phyloP scores from a whole-genome alignment of 2,888 invertebrate genomes.

The Papilio protenor region DNA sequence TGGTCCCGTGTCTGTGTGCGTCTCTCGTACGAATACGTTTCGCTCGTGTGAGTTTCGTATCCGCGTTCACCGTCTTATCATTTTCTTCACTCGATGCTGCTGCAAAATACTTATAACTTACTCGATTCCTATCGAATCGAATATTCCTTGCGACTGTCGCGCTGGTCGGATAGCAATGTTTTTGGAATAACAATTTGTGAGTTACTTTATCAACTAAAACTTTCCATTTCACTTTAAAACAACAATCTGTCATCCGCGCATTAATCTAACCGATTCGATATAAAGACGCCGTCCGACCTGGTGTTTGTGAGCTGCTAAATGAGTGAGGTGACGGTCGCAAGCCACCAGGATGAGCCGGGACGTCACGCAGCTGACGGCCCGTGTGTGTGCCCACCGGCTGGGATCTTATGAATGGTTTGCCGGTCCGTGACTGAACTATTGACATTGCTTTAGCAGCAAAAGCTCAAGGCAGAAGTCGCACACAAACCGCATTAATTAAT shows the following conservation, averaged over 20 bases:
- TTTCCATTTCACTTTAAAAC: slow-evolving; percentile 10
- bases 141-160: not conserved
- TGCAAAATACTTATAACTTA: slow-evolving; percentile 63
- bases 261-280: not conserved
- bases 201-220: slow-evolving; percentile 24
- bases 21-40: slow-evolving; percentile 53
- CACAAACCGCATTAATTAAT: slow-evolving; percentile 22
- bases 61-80: slow-evolving; percentile 78
- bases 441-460: not conserved
- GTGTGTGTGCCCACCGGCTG: slow-evolving; percentile 8
- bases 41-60: slow-evolving; percentile 68
- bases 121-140: slow-evolving; percentile 48
- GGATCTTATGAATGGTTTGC: slow-evolving; percentile 31
- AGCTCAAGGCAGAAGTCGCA: slow-evolving; percentile 19
- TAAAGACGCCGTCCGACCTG: not conserved
- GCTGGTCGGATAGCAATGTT: not conserved
- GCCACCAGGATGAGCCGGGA: slow-evolving; percentile 20
- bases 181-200: slow-evolving; percentile 17
- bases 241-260: not conserved
- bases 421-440: slow-evolving; percentile 18
- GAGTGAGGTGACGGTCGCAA: slow-evolving; percentile 3
- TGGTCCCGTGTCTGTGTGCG: slow-evolving; percentile 61
- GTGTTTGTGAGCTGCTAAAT: not conserved
- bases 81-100: slow-evolving; percentile 68
- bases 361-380: slow-evolving; percentile 23